Percentiles rank a stretch among this genome's conserved stretches.
Evolutionary conservation across 2,113 vertebrate genomes (phyloP).

Genomic region (Gadus macrocephalus): DNA sequence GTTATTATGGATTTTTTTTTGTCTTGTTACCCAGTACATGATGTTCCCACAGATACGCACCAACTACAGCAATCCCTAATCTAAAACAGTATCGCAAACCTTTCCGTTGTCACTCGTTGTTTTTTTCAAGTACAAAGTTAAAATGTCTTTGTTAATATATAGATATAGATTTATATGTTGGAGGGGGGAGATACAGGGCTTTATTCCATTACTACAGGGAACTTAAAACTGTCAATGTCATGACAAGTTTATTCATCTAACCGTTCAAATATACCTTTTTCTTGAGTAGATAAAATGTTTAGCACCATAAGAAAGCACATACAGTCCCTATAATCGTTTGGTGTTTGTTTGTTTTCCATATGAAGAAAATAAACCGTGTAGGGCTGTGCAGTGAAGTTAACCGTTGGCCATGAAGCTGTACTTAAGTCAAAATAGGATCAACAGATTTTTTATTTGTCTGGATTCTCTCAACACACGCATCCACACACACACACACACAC

Average conservation of each 20-base stretch:
- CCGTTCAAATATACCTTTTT: conserved; percentile 87
- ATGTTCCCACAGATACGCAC: conserved; percentile 92
- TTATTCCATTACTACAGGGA: conserved; percentile 86
- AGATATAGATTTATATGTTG: conserved; percentile 92
- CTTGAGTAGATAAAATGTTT: conserved; percentile 94
- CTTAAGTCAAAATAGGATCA: conserved; percentile 40
- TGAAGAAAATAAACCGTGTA: conserved; percentile 68
- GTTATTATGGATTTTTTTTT: conserved; percentile 76
- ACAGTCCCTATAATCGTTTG: conserved; percentile 70
- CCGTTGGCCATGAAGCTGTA: conserved; percentile 65
- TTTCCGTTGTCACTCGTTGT: conserved; percentile 68
- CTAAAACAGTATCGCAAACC: conserved; percentile 96
- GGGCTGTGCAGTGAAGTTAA: conserved; percentile 83
- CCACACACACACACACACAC: not conserved
- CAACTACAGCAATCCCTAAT: conserved; percentile 96
- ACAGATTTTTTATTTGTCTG: conserved; percentile 44
- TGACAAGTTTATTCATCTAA: conserved; percentile 83
- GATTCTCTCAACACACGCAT: conserved; percentile 48
- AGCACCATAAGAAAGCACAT: conserved; percentile 92
- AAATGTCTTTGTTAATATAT: conserved; percentile 94
- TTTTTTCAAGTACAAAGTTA: conserved; percentile 99
- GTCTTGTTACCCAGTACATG: conserved; percentile 86
- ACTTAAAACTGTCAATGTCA: conserved; percentile 92
- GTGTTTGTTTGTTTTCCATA: conserved; percentile 47
- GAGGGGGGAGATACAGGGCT: conserved; percentile 84